phyloP scores from a whole-genome alignment of 23 tunicate species.

The Clavelina lepadiformis region DNA sequence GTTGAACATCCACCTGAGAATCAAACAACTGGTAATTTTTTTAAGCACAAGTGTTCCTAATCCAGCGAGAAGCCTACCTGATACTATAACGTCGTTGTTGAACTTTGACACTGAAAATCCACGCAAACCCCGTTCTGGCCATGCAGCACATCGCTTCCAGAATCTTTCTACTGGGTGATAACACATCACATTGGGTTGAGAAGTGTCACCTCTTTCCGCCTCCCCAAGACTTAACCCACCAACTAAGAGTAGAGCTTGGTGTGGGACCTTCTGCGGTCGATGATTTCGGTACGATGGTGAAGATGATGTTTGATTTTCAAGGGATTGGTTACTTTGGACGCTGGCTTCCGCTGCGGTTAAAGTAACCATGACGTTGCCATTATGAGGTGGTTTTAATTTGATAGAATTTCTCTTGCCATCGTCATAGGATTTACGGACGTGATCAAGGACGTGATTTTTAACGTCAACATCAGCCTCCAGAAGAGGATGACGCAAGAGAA shows the following conservation, averaged over 20 bases:
- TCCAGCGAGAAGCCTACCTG: too few species aligned
- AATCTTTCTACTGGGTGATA: slow-evolving; percentile 31
- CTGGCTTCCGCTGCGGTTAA: not conserved
- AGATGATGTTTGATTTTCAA: not conserved
- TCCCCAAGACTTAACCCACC: slow-evolving; percentile 75
- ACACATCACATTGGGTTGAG: slow-evolving; percentile 76
- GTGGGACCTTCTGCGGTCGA: slow-evolving; percentile 7
- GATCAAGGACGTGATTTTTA: slow-evolving; percentile 33
- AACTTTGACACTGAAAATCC: slow-evolving; percentile 70
- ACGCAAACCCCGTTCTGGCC: slow-evolving; percentile 83
- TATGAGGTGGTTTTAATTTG: not conserved
- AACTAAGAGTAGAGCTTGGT: slow-evolving; percentile 49
- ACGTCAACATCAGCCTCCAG: slow-evolving; percentile 6
- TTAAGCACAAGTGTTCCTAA: not conserved
- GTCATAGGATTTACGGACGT: slow-evolving; percentile 40
- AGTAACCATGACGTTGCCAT: too few species aligned
- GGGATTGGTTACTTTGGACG: not conserved
- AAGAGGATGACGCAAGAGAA: slow-evolving; percentile 30
- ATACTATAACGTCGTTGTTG: slow-evolving; percentile 48
- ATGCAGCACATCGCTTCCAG: slow-evolving; percentile 40
- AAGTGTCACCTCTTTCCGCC: slow-evolving; percentile 70
- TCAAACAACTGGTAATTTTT: not conserved
- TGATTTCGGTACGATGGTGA: slow-evolving; percentile 12
- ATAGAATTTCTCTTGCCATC: not conserved
- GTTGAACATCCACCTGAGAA: slow-evolving; percentile 62